Evolutionary conservation across 2,113 vertebrate genomes (phyloP), one percentile per base, ranked within the genome.

Genomic region (Sylvia atricapilla): DNA sequence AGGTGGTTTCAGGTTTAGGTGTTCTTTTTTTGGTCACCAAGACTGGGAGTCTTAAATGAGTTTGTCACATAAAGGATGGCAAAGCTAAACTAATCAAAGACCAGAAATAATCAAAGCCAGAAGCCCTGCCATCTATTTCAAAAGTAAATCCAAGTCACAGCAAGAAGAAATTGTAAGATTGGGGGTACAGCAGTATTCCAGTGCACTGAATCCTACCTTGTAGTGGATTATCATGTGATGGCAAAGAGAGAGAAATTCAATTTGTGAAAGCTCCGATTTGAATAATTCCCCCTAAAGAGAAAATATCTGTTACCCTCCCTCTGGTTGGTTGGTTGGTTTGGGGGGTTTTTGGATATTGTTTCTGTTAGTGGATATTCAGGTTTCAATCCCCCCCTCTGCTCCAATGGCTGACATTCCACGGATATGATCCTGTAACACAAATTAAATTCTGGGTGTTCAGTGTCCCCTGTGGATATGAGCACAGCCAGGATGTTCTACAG

Each of bases 61-160:
- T 96, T 94, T 89, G 81, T 90, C 93, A 92, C 72, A 90, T 84
- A 79, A 97, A 96, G 95, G 84, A 96, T 31, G 53, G 64, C 85
- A 95, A 94, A 97, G 95, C 87, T 81, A 89, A 96, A 91, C 76
- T 90, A 90, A 96, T 97, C 96, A 97, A 98, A 98, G 97, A 70
- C 46, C 9, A n/a, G 96, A 85, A 97, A 95, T 91, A 96, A 98
- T 95, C 94, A 97, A 98, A 98, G 98, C 96, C 97, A 66, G 78
- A 95, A 96, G 96, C 96, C 90, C 90, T 95, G 94, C 88, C 94
- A 94, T 79, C 95, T 91, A 98, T 98, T 98, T 98, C 98, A 98
- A 98, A 99, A 98, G 96, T 83, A 92, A 96, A 97, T 97, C 94
- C 12, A 95, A 97, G 95, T 95, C 97, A 92, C 88, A 96, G 97